Evolutionary conservation across 92 coral and sea anemone species (phyloP).

Genomic region (Epizoanthus scotinus): DNA sequence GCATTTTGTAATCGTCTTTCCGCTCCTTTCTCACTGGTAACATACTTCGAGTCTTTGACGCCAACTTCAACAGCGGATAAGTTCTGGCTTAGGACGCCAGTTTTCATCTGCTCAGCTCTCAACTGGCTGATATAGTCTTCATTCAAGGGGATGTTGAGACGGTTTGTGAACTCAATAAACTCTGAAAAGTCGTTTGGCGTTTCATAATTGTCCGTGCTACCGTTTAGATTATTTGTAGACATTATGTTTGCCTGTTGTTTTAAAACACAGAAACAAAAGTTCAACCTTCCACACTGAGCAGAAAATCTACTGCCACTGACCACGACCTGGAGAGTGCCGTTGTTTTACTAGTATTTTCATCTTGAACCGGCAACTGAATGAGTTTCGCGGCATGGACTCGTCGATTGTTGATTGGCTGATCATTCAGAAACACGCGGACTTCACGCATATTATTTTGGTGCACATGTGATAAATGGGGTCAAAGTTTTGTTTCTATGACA

Average conservation of each 20-base stretch:
- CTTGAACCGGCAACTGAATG: background rate
- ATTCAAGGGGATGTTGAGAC: conserved; percentile 72
- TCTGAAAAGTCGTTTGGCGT: conserved; percentile 59
- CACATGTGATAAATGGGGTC: background rate
- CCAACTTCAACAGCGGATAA: conserved; percentile 69
- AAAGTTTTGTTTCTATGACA: background rate
- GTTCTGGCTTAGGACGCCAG: conserved; percentile 25
- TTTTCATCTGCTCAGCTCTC: conserved; percentile 37
- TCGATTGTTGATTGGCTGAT: conserved; percentile 29
- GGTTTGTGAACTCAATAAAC: conserved; percentile 69
- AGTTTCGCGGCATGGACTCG: conserved; percentile 31
- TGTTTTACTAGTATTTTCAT: background rate
- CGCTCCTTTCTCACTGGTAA: conserved; percentile 47
- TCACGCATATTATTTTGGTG: background rate
- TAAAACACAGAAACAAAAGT: background rate
- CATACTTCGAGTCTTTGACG: conserved; percentile 58
- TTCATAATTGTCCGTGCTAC: conserved; percentile 34
- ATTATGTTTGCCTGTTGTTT: conserved; percentile 9
- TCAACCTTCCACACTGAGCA: background rate
- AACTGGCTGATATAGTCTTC: conserved; percentile 62
- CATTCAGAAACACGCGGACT: background rate
- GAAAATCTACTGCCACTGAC: background rate
- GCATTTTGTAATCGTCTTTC: conserved; percentile 87
- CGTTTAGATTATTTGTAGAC: conserved; percentile 14
- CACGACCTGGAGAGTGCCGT: no score